Evolutionary conservation across 2,113 vertebrate genomes (phyloP).

Genomic region (Montifringilla adamsi): DNA sequence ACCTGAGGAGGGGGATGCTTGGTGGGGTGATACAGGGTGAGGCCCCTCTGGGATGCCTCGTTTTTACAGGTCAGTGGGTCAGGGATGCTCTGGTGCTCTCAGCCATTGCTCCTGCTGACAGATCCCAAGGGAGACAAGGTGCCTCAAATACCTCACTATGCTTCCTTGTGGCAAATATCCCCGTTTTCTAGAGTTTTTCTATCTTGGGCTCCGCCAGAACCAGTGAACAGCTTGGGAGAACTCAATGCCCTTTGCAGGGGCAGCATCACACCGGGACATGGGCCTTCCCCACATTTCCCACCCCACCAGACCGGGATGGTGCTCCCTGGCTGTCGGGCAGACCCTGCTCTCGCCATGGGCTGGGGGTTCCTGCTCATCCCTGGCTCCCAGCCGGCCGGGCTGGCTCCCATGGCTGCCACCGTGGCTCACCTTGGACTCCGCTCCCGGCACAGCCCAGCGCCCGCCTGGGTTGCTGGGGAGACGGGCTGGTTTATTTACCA

Average conservation of each 20-base stretch:
- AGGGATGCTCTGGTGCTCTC: neutral
- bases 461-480: conserved; percentile 51
- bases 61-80: conserved; percentile 45
- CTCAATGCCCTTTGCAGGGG: neutral
- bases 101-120: neutral
- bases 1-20: neutral
- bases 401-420: neutral
- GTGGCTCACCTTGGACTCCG: conserved; percentile 32
- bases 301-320: rapidly evolving
- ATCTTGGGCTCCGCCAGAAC: neutral
- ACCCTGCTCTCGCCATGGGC: rapidly evolving
- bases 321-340: neutral
- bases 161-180: neutral
- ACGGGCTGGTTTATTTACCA: conserved; percentile 51
- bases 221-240: rapidly evolving
- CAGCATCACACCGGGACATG: neutral
- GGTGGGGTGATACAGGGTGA: neutral
- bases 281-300: neutral
- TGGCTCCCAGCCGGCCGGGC: neutral
- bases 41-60: rapidly evolving
- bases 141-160: neutral
- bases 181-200: neutral
- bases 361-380: neutral
- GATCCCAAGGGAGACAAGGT: neutral
- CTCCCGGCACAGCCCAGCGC: neutral